A percentile compares a stretch with the other conserved stretches of the same genome.
phyloP scores from a whole-genome alignment of 2,888 invertebrate genomes.

The Epiblema foenella region DNA sequence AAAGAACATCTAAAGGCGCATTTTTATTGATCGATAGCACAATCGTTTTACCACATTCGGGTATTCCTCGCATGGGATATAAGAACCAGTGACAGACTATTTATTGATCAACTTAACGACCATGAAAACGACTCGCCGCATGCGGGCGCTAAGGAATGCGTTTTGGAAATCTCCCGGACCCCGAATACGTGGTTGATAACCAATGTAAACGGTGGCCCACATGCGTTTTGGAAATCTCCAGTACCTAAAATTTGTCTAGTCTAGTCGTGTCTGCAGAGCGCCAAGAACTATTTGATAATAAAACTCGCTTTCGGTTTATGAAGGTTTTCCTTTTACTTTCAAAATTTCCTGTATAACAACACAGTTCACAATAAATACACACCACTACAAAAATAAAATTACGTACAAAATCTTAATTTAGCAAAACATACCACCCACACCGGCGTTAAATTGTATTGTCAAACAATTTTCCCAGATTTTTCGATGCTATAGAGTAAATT shows the following conservation, averaged over 20 bases:
- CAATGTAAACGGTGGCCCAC: too few species aligned
- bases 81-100: too few species aligned
- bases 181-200: too few species aligned
- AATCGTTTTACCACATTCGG: too few species aligned
- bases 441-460: conserved; percentile 12
- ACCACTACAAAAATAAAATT: conserved; percentile 32
- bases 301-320: conserved; percentile 3
- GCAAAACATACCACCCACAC: conserved; percentile 39
- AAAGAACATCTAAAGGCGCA: too few species aligned
- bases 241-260: background rate
- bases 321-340: conserved; percentile 38
- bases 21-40: too few species aligned
- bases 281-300: background rate
- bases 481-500: conserved; percentile 7
- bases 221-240: too few species aligned
- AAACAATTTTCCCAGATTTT: conserved; percentile 22
- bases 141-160: too few species aligned
- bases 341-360: conserved; percentile 26
- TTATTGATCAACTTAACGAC: too few species aligned
- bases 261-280: background rate
- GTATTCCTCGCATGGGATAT: too few species aligned
- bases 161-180: too few species aligned
- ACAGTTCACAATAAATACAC: conserved; percentile 37
- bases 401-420: conserved; percentile 31
- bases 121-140: too few species aligned